These are phyloP conservation scores for Smittia sp. DNA, from an alignment of 2,888 invertebrate genomes.

Conservation along the genomic window DNA sequence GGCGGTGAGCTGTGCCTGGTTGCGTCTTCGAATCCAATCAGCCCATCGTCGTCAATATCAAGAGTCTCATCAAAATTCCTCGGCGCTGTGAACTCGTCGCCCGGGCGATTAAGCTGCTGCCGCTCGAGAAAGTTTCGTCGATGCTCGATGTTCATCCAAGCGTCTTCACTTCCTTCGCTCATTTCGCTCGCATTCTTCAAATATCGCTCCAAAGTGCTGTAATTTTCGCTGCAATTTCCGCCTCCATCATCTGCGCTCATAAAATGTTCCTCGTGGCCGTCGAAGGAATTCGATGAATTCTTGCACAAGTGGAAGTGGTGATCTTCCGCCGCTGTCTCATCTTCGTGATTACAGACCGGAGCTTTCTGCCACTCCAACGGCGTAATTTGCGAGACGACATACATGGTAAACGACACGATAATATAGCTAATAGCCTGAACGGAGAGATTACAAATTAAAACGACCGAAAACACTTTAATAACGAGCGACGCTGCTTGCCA, in stretches of 20 bases:
- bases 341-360: constrained; percentile 23
- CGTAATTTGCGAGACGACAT: constrained; percentile 80
- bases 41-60: constrained; percentile 34
- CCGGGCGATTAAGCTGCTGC: neutral
- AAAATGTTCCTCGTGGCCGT: constrained; percentile 20
- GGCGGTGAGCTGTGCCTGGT: neutral
- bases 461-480: neutral
- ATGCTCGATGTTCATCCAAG: constrained; percentile 42
- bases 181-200: constrained; percentile 46
- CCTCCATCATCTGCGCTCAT: neutral
- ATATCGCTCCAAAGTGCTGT: constrained; percentile 41
- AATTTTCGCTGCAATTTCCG: constrained; percentile 36
- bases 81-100: constrained; percentile 5
- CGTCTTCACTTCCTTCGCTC: constrained; percentile 35
- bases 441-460: constrained; percentile 8
- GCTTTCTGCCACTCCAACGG: constrained; percentile 77
- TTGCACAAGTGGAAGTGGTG: constrained; percentile 8
- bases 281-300: constrained; percentile 35
- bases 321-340: neutral
- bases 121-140: constrained; percentile 33
- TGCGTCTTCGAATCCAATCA: constrained; percentile 23
- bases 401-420: constrained; percentile 74
- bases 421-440: constrained; percentile 64
- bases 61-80: constrained; percentile 23
- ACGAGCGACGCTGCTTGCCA: constrained; percentile 59